phyloP scores from a whole-genome alignment of 2,113 vertebrate genomes.

The Eolophus roseicapilla region DNA sequence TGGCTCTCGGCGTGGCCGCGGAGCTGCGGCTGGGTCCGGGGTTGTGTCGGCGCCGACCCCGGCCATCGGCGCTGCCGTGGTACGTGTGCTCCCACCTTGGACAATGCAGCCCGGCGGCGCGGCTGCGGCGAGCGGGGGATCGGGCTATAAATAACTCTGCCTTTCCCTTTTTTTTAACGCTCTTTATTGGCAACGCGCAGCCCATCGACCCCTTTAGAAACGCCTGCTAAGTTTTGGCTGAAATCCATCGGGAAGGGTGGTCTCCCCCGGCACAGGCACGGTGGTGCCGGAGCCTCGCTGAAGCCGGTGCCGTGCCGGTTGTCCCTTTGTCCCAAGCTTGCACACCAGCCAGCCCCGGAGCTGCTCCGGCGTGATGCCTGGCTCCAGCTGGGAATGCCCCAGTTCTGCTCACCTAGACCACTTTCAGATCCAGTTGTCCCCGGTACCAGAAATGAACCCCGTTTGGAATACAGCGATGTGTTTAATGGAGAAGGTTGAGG shows the following conservation, averaged over 20 bases:
- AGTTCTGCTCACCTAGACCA: neutral
- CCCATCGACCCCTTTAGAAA: neutral
- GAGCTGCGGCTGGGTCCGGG: neutral
- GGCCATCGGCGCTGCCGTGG: neutral
- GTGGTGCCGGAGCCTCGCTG: neutral
- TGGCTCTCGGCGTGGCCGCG: neutral
- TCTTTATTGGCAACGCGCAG: neutral
- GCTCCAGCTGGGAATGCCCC: neutral
- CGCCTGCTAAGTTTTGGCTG: neutral
- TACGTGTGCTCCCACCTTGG: neutral
- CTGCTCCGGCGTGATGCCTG: neutral
- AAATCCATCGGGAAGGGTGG: neutral
- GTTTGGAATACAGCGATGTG: neutral
- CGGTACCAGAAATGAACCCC: neutral
- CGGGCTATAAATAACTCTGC: slow-evolving; percentile 15
- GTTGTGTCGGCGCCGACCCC: neutral
- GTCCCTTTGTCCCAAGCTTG: slow-evolving; percentile 57
- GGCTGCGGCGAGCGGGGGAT: neutral
- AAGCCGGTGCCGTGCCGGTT: neutral
- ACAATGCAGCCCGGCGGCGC: slow-evolving; percentile 29
- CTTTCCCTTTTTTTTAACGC: neutral
- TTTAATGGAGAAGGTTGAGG: neutral
- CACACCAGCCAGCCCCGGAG: neutral
- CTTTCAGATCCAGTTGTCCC: neutral
- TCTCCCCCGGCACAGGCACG: neutral